Evolutionary conservation across 2,888 invertebrate genomes (phyloP), one percentile per base, ranked within the genome.

Genomic region (Chironomus riparius): DNA sequence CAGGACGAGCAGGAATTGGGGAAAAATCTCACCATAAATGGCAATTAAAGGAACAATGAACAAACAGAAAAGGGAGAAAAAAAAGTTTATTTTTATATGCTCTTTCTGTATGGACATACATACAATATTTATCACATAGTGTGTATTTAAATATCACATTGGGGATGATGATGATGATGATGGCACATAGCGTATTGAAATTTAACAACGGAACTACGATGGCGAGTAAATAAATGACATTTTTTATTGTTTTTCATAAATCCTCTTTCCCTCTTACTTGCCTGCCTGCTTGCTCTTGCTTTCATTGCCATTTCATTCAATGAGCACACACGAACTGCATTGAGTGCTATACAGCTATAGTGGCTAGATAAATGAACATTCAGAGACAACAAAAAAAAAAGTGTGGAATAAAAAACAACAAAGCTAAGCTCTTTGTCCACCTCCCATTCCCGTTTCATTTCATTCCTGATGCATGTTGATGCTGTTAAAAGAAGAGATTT

Each of bases 161-260:
- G 15, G 7, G 7, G 56, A 56, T 15, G 56, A 56, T 62, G 62
- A 18, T 7, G 21, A 65, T 65, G 22, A 65, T 65, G 65, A 65
- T 65, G 65, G 65, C 65, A 65, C 13, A 24, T 22, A 65, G 21
- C 21, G 65, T 65, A 65, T 65, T 65, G 22, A 65, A 56, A 65
- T 65, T 65, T 65, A 18, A 65, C 65, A 65, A 24, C 65, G 65
- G 65, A 65, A 65, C 65, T 65, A 22, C 22, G 65, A 65, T 65
- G 65, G 65, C 65, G 65, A 65, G 65, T 22, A 65, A 65, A 65
- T 65, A 65, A 65, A 65, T 65, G 65, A 22, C 65, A 24, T 24
- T 65, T 65, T 65, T 65, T 65, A 24, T 65, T 24, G 21, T 65
- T 65, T 65, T 65, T 65, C 65, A 65, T 21, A 65, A 65, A 65